Percentiles rank a stretch among this genome's conserved stretches.
phyloP scores from a whole-genome alignment of 2,113 vertebrate genomes.

The Rhinichthys klamathensis region DNA sequence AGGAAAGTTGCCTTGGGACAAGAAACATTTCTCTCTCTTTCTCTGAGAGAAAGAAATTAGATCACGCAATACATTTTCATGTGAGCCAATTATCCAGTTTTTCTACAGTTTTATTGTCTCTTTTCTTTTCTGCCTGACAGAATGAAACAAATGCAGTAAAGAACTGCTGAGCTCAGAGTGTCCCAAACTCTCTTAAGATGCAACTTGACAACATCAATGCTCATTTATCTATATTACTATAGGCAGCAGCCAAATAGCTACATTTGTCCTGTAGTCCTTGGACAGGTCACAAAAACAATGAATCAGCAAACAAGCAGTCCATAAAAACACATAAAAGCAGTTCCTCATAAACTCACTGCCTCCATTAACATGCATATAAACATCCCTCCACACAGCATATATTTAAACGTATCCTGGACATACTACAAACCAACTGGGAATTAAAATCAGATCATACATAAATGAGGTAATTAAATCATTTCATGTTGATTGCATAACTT shows the following conservation, averaged over 20 bases:
- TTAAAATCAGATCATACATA: background rate
- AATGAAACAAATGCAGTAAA: conserved; percentile 26
- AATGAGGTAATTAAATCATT: background rate
- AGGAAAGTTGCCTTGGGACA: background rate
- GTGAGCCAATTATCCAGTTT: conserved; percentile 2
- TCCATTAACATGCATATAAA: background rate
- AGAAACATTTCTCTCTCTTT: conserved; percentile 1
- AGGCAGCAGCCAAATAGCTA: conserved; percentile 20
- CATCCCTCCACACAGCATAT: background rate
- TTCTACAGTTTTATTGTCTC: background rate
- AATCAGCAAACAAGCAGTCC: conserved; percentile 20
- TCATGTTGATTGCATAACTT: background rate
- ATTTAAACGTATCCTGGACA: background rate
- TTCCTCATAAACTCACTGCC: background rate
- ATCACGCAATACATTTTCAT: conserved; percentile 18
- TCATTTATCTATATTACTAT: conserved; percentile 39
- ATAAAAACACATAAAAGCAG: conserved; percentile 12
- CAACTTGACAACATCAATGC: conserved; percentile 28
- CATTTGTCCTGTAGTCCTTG: conserved; percentile 14
- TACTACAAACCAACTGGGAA: background rate
- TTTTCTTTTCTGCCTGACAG: conserved; percentile 11
- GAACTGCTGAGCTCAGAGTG: conserved; percentile 31
- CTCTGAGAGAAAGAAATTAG: conserved; percentile 9
- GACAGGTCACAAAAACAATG: conserved; percentile 7
- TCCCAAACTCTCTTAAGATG: conserved; percentile 25